Conservation (phyloP, 2,888 invertebrate genomes). For the Odiellus spinosus region DNA sequence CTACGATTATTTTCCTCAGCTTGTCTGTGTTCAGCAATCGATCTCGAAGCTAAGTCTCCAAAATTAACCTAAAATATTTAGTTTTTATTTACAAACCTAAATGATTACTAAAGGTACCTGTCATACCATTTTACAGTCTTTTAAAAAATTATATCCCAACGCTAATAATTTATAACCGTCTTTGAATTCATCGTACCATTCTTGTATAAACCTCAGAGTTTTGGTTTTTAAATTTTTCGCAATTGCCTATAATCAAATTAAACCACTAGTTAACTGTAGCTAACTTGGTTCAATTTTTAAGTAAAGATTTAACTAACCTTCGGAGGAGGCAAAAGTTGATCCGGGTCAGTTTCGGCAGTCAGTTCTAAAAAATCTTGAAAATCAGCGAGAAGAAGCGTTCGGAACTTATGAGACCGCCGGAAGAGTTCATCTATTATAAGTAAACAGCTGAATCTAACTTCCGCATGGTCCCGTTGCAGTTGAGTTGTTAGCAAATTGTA, state of each 20-base stretch:
- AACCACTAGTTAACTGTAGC: too few relatives aligned
- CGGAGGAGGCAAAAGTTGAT: slow-evolving; percentile 37
- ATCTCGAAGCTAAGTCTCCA: slow-evolving; percentile 27
- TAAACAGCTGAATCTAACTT: slow-evolving; percentile 38
- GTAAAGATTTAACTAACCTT: slow-evolving; percentile 20
- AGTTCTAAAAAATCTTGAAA: slow-evolving; percentile 34
- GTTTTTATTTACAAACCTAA: too few relatives aligned
- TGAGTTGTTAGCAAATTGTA: slow-evolving; percentile 33
- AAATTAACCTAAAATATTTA: slow-evolving; percentile 29
- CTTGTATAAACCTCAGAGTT: slow-evolving; percentile 33
- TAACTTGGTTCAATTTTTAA: too few relatives aligned
- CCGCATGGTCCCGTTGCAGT: slow-evolving; percentile 37
- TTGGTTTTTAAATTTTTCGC: slow-evolving; percentile 33
- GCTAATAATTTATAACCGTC: slow-evolving; percentile 33
- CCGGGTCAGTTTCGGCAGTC: slow-evolving; percentile 33
- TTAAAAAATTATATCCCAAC: slow-evolving; percentile 34
- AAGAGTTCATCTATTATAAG: slow-evolving; percentile 38
- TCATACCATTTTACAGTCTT: slow-evolving; percentile 29
- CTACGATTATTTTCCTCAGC: slow-evolving; percentile 25
- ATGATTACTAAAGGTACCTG: too few relatives aligned
- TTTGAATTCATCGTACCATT: slow-evolving; percentile 37
- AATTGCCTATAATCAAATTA: slow-evolving; percentile 19
- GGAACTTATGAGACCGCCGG: slow-evolving; percentile 35
- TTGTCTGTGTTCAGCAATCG: slow-evolving; percentile 25
- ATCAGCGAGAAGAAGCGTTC: slow-evolving; percentile 32